Conservation (phyloP, 1,140 invertebrate species). For the Akabosia matsudoensis region DNA sequence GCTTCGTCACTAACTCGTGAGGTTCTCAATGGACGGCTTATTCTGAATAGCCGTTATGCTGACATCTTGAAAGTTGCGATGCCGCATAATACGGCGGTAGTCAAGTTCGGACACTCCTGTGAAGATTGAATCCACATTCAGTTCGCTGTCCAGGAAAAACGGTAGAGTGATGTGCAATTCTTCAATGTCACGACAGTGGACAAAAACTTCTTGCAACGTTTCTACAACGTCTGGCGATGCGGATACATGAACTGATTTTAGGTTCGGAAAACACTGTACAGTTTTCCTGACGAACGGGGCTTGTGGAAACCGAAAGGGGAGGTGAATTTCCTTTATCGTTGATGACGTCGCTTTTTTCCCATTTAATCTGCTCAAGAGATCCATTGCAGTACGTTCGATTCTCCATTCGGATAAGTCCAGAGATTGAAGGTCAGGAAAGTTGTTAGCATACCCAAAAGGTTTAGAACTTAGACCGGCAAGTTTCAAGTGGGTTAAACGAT, state of each 20-base stretch:
- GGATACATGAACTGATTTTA: background rate
- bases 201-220: background rate
- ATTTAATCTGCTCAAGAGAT: background rate
- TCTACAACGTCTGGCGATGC: background rate
- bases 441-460: background rate
- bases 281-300: background rate
- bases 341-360: background rate
- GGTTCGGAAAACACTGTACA: constrained; percentile 5
- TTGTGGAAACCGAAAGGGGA: background rate
- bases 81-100: background rate
- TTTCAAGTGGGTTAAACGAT: background rate
- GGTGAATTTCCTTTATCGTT: background rate
- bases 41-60: background rate
- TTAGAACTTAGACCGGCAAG: background rate
- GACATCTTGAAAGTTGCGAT: background rate
- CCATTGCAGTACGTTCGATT: background rate
- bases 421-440: background rate
- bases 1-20: background rate
- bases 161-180: constrained; percentile 9
- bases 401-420: constrained; percentile 1
- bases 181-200: background rate
- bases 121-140: constrained; percentile 18
- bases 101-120: constrained; percentile 10
- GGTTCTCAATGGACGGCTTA: background rate
- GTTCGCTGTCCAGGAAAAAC: constrained; percentile 11